phyloP scores from a whole-genome alignment of 2,113 vertebrate genomes.

The Rhagologus leucostigma region DNA sequence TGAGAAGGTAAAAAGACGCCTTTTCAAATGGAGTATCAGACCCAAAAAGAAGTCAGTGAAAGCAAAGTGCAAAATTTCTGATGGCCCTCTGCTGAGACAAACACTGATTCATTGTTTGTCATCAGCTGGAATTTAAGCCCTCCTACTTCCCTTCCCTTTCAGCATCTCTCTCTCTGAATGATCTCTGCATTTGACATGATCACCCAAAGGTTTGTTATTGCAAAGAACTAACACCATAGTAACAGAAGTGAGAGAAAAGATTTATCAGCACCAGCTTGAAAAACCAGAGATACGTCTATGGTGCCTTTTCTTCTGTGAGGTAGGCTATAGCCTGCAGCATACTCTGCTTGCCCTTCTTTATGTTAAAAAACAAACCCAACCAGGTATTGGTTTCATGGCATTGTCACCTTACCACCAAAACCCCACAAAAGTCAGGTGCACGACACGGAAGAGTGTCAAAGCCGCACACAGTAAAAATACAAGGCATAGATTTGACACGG shows the following conservation, averaged over 20 bases:
- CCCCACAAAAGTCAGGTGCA: background rate
- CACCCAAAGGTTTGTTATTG: conserved; percentile 44
- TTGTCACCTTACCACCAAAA: background rate
- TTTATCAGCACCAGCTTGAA: background rate
- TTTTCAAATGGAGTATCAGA: conserved; percentile 23
- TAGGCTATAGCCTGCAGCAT: background rate
- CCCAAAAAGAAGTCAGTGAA: background rate
- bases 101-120: conserved; percentile 49
- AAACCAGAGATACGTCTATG: background rate
- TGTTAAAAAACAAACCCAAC: rapidly evolving
- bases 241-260: conserved; percentile 29
- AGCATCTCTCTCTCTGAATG: background rate
- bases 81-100: conserved; percentile 24
- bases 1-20: background rate
- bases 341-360: background rate
- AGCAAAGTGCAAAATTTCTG: conserved; percentile 14
- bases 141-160: conserved; percentile 43
- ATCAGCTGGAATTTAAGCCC: conserved; percentile 45
- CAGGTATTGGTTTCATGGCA: background rate
- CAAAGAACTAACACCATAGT: conserved; percentile 32
- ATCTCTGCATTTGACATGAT: conserved; percentile 37
- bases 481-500: too few relatives aligned
- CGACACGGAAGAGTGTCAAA: background rate
- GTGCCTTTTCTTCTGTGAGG: background rate
- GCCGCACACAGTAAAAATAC: background rate